Evolutionary conservation across 2,888 invertebrate genomes (phyloP), one percentile per base, ranked within the genome.

Genomic region (Galeopsomyia nigrocyanea): DNA sequence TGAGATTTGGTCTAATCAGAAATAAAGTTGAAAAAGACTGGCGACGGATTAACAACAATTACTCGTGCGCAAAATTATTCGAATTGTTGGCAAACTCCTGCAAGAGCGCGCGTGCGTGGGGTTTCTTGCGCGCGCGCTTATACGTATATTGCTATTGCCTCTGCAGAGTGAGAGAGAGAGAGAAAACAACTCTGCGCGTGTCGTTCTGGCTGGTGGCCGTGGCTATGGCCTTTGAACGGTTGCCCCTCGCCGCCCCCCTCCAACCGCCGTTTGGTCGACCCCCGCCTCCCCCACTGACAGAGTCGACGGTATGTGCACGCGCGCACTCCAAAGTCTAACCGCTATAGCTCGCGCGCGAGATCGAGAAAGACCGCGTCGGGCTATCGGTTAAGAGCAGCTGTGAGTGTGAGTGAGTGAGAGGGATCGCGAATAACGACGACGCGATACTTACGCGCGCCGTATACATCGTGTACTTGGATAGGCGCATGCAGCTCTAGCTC

Each of bases 181-280:
- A 49, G 63, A 61, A 10, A 66, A 21, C 56, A 13, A 3, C 9
- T 19, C 21, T 19, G 49, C 21, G 71, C 56, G 78, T 80, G 39
- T 39, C 39, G 39, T 13, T 39, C 13, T 39, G 71, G 71, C 73
- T 71, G 74, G 82, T 85, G 86, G 84, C 86, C 86, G 84, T 86
- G 86, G 86, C 86, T 86, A 84, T 86, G 86, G 86, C 86, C 86
- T 86, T 86, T 84, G 82, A 79, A 51, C 22, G 55, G 26, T 63
- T 73, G 66, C 47, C 47, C 49, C 50, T 55, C 17, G 47, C 19
- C 66, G 49, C 31, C 26, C 19, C n/a, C 21, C 21, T 26, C n/a
- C n/a, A n/a, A n/a, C 55, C 21, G 22, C 55, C 21, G 22, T 39
- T 39, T 7, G 39, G 5, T 39, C 39, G 39, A 39, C 26, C 47